These are phyloP conservation scores for Coelogynopora nodosa DNA, from an alignment of 2,888 invertebrate genomes.

Conservation along the genomic window DNA sequence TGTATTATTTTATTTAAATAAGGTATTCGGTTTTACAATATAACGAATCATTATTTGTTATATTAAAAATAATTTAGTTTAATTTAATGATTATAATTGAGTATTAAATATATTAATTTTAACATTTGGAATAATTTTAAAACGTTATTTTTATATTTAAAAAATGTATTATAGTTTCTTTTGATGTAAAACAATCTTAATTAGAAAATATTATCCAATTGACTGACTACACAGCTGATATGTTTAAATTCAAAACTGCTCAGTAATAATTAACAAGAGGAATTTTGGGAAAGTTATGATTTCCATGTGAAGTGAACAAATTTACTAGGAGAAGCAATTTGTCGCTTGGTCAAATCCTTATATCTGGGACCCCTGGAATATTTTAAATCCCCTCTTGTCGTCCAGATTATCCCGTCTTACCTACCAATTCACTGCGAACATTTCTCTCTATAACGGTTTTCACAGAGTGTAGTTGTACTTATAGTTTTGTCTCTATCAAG, in stretches of 20 bases:
- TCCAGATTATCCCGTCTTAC: slow-evolving; percentile 5
- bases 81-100: background rate
- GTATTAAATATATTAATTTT: background rate
- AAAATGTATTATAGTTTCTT: too few relatives aligned
- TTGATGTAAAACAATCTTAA: too few relatives aligned
- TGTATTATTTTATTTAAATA: too few relatives aligned
- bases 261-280: background rate
- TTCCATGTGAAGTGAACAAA: background rate
- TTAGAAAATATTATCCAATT: too few relatives aligned
- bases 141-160: too few relatives aligned
- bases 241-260: background rate
- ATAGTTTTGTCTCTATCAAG: background rate
- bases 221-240: too few relatives aligned
- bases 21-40: too few relatives aligned
- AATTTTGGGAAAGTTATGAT: background rate
- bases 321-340: background rate
- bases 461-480: background rate
- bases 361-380: background rate
- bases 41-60: background rate
- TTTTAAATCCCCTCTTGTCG: background rate
- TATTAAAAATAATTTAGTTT: background rate
- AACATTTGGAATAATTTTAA: background rate
- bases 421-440: background rate
- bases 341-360: slow-evolving; percentile 4
- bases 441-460: background rate